These are phyloP conservation scores for Xenentodon cancila DNA, from an alignment of 2,797 vertebrate species.

Conservation along the genomic window DNA sequence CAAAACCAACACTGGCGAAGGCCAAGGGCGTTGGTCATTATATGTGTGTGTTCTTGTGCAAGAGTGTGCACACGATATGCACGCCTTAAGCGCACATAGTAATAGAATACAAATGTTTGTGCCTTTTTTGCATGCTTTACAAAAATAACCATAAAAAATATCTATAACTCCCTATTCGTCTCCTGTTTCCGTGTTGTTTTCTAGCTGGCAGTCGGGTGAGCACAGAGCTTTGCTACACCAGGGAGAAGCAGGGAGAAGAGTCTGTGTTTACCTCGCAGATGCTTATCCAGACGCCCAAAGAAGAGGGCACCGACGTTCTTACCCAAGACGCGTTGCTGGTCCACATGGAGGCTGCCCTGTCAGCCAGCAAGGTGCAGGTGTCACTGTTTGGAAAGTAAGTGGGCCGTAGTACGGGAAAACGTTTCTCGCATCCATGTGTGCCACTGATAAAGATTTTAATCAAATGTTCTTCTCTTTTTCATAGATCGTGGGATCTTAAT, in stretches of 20 bases:
- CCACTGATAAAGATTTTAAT: neutral
- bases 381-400: constrained; percentile 99
- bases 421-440: accelerated
- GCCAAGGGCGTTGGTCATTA: constrained; percentile 77
- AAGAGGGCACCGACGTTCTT: constrained; percentile 89
- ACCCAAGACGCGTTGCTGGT: constrained; percentile 92
- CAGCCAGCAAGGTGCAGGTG: constrained; percentile 97
- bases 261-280: constrained; percentile 95
- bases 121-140: constrained; percentile 13
- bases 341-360: constrained; percentile 93
- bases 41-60: constrained; percentile 64
- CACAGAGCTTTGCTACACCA: constrained; percentile 95
- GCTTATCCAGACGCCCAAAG: constrained; percentile 95
- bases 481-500: constrained; percentile 97
- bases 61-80: constrained; percentile 32
- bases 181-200: constrained; percentile 31
- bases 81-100: constrained; percentile 30
- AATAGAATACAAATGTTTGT: constrained; percentile 42
- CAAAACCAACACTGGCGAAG: constrained; percentile 75
- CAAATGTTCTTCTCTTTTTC: constrained; percentile 25
- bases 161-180: constrained; percentile 16
- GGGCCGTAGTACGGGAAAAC: neutral
- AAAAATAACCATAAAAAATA: constrained; percentile 16
- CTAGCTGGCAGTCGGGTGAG: constrained; percentile 96
- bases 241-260: constrained; percentile 97